These are phyloP conservation scores for Lepidurus packardi DNA, from an alignment of 1,140 invertebrate species.

Conservation along the genomic window DNA sequence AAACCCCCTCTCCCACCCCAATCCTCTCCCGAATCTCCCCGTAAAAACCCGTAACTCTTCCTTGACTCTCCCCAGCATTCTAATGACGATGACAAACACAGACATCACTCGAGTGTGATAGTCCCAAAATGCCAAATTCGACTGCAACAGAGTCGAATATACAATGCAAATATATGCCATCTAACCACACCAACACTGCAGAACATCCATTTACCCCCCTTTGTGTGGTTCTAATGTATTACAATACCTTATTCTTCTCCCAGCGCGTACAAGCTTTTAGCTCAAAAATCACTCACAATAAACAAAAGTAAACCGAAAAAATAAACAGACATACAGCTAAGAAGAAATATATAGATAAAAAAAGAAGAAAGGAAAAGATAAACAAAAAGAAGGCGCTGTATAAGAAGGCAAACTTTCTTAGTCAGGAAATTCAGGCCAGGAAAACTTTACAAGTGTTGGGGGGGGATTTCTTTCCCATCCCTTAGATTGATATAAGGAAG, in stretches of 20 bases:
- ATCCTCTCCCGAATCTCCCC: too few species aligned
- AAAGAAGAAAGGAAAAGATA: not conserved
- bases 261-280: too few species aligned
- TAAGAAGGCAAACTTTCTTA: not conserved
- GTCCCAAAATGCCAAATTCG: constrained; percentile 6
- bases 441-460: not conserved
- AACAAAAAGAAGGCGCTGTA: not conserved
- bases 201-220: not conserved
- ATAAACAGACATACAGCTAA: too few species aligned
- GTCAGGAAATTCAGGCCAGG: not conserved
- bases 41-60: constrained; percentile 1
- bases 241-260: not conserved
- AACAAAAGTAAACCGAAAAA: too few species aligned
- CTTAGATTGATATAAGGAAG: not conserved
- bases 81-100: constrained; percentile 19
- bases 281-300: too few species aligned
- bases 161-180: constrained; percentile 1
- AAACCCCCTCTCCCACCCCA: not conserved
- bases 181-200: not conserved
- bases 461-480: not conserved
- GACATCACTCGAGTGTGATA: constrained; percentile 6
- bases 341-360: too few species aligned
- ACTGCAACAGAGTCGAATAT: not conserved
- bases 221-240: not conserved
- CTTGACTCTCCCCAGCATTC: not conserved